Conservation (phyloP, 2,797 vertebrate species). For the Garrulus glandarius region DNA sequence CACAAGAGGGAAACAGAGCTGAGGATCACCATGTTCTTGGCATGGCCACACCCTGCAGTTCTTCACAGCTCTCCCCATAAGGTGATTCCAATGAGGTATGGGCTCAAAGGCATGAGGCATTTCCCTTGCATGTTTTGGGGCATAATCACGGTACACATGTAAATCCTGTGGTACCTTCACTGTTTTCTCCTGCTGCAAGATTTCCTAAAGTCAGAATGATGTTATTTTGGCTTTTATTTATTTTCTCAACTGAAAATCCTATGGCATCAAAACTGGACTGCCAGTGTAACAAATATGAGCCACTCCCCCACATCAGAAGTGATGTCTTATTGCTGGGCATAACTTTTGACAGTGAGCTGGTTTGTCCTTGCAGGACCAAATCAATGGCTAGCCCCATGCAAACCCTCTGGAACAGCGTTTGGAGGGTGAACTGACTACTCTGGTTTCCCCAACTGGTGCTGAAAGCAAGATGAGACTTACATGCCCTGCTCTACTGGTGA, state of each 20-base stretch:
- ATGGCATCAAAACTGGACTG: background rate
- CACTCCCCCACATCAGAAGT: fast-evolving
- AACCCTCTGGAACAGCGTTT: background rate
- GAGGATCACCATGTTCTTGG: background rate
- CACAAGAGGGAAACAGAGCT: background rate
- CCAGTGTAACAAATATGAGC: background rate
- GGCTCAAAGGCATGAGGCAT: background rate
- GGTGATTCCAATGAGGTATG: fast-evolving
- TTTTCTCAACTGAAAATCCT: background rate
- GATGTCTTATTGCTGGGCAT: background rate
- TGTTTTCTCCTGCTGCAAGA: background rate
- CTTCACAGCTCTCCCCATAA: background rate
- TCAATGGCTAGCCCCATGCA: background rate
- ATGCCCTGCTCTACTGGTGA: background rate
- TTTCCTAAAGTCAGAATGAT: background rate
- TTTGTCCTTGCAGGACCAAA: background rate
- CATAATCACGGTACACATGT: fast-evolving
- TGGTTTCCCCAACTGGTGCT: background rate
- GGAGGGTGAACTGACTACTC: background rate
- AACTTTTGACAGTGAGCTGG: background rate
- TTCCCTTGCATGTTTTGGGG: background rate
- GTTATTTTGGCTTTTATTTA: background rate
- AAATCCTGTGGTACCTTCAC: background rate
- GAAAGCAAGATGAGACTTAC: background rate
- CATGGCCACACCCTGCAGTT: background rate